These are phyloP conservation scores for Myripristis murdjan DNA, from an alignment of 2,797 vertebrate species.

Conservation along the genomic window DNA sequence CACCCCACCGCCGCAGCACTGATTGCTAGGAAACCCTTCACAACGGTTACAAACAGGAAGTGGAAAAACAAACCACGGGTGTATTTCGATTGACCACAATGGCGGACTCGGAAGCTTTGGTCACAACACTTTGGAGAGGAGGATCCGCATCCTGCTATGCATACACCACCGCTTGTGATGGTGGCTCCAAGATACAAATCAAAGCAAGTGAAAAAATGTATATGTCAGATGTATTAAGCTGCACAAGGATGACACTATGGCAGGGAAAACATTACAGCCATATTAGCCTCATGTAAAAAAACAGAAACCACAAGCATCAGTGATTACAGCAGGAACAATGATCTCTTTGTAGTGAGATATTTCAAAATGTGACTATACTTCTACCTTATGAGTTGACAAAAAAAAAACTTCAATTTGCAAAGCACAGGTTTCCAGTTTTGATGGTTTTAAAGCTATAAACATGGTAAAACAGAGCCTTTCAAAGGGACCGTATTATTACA, in stretches of 20 bases:
- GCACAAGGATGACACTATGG: neutral
- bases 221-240: neutral
- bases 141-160: conserved; percentile 28
- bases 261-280: neutral
- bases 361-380: neutral
- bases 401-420: too few relatives aligned
- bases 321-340: neutral
- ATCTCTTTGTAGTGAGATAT: neutral
- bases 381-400: too few relatives aligned
- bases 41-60: conserved; percentile 90
- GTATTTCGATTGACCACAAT: conserved; percentile 75
- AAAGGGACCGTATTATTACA: conserved; percentile 1
- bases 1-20: conserved; percentile 82
- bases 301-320: neutral
- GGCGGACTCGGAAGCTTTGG: conserved; percentile 57
- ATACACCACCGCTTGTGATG: neutral
- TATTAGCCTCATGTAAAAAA: neutral
- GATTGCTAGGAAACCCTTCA: conserved; percentile 94
- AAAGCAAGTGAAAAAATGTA: neutral
- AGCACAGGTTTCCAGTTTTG: too few relatives aligned
- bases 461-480: neutral
- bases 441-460: neutral
- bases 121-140: conserved; percentile 35
- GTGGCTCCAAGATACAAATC: conserved; percentile 4
- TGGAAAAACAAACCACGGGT: conserved; percentile 75